These are phyloP conservation scores for Emmelina monodactyla DNA, from an alignment of 2,888 invertebrate genomes.

Conservation along the genomic window DNA sequence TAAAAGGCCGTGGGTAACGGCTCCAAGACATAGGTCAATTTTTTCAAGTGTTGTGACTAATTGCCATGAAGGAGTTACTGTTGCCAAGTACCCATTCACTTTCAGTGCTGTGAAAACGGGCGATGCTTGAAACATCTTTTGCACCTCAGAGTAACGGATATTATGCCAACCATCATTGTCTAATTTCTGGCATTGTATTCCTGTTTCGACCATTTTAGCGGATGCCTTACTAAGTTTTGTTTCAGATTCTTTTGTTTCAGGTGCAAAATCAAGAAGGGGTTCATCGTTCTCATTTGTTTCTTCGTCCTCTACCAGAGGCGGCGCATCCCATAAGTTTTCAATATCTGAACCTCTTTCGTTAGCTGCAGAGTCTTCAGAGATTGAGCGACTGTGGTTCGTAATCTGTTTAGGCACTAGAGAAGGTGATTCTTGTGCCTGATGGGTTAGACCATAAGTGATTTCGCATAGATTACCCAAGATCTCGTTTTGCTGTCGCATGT, in stretches of 20 bases:
- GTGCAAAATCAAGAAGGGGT: slow-evolving; percentile 5
- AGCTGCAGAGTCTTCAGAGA: no score
- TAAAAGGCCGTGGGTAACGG: slow-evolving; percentile 10
- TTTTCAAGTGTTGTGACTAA: slow-evolving; percentile 5
- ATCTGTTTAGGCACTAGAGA: no score
- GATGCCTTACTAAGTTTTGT: slow-evolving; percentile 3
- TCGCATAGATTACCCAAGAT: no score
- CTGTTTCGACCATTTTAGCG: slow-evolving; percentile 3
- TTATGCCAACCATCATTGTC: slow-evolving; percentile 5
- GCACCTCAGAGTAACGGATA: slow-evolving; percentile 12
- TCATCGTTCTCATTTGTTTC: no score
- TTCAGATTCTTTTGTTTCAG: slow-evolving; percentile 4
- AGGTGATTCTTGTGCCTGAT: no score
- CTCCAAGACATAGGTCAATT: slow-evolving; percentile 9
- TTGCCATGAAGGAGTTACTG: slow-evolving; percentile 12
- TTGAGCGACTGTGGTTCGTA: no score
- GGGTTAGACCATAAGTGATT: no score
- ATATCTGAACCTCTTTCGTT: no score
- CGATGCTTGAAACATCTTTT: slow-evolving; percentile 15
- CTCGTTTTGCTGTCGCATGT: no score
- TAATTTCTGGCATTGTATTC: slow-evolving; percentile 5
- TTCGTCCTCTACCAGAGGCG: no score
- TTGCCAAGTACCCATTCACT: slow-evolving; percentile 9
- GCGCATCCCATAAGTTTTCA: no score
- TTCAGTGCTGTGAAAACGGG: slow-evolving; percentile 13